Evolutionary conservation across 2,888 invertebrate species (phyloP), one percentile per base, ranked within the genome.

Genomic region (Coelinius sp.): DNA sequence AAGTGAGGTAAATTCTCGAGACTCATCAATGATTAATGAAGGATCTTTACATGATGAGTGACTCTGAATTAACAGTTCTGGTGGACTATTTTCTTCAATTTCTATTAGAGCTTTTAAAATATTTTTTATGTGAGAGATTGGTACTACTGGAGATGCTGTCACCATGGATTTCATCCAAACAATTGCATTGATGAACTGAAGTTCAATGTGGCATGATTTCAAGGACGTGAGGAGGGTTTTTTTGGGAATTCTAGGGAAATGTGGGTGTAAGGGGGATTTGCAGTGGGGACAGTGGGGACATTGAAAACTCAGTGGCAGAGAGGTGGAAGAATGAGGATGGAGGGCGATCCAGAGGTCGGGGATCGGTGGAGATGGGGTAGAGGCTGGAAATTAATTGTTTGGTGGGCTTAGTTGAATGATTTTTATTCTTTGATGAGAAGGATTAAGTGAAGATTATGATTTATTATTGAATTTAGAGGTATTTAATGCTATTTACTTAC

Each of bases 81-180:
- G 46, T 3, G 46, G 46, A 1, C 14, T 4, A 8, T 20, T 17
- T 12, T 59, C 25, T 1, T 59, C 59, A 1, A 59, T 35, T 31
- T 56, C 31, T 7, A 27, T 27, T 2, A 63, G 31, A 20, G 27
- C 35, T 20, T 49, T 17, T 0, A 69, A 25, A 10, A 63, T 31
- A 10, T 31, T 46, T 10, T 24, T 27, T 6, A 69, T 27, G n/a
- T 69, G 46, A 17, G 17, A 31, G n/a, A 22, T 17, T 10, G 62
- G 49, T 0, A 69, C 69, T 1, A 14, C 8, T n/a, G 22, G 20
- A 10, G 17, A 44, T 5, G 24, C 46, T 24, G 20, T 41, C 4
- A 69, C 14, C 10, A 35, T 20, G 0, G 69, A 69, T 24, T 62
- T 69, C 35, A 62, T 22, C 69, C 69, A 69, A 35, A 31, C 38